A percentile compares a stretch with the other conserved stretches of the same genome.
phyloP scores from a whole-genome alignment of 2,797 vertebrate genomes.

The Xenops minutus region DNA sequence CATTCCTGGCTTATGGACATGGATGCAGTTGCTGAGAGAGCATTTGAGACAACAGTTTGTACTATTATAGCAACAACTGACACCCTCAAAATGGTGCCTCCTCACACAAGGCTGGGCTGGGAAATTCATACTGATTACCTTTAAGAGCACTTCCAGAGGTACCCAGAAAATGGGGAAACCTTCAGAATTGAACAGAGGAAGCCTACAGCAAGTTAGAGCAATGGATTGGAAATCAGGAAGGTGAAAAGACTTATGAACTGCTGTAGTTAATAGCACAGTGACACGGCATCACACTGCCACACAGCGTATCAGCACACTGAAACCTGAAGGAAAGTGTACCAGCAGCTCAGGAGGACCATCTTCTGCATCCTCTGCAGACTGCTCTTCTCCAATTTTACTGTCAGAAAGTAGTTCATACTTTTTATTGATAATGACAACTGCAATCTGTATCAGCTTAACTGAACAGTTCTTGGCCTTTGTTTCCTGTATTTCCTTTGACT shows the following conservation, averaged over 20 bases:
- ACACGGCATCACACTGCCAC: background rate
- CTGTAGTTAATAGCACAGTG: background rate
- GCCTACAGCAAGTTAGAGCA: background rate
- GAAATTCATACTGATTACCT: background rate
- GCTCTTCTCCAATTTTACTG: slow-evolving; percentile 96
- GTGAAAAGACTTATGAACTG: background rate
- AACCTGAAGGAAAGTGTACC: slow-evolving; percentile 70
- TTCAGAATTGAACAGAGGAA: background rate
- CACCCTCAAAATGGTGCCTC: background rate
- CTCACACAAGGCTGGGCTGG: background rate
- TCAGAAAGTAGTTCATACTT: background rate
- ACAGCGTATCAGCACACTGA: background rate
- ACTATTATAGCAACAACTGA: background rate
- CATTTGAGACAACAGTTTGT: background rate
- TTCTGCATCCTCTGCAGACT: slow-evolving; percentile 90
- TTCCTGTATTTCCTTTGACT: background rate
- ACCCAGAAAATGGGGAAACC: background rate
- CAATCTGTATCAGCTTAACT: background rate
- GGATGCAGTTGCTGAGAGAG: background rate
- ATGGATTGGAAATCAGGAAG: background rate
- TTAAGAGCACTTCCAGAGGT: background rate
- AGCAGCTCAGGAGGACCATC: slow-evolving; percentile 93
- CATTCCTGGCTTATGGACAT: background rate
- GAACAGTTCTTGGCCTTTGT: background rate
- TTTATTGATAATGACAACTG: background rate